phyloP scores from a whole-genome alignment of 2,888 invertebrate genomes.

The Barypeithes pellucidus region DNA sequence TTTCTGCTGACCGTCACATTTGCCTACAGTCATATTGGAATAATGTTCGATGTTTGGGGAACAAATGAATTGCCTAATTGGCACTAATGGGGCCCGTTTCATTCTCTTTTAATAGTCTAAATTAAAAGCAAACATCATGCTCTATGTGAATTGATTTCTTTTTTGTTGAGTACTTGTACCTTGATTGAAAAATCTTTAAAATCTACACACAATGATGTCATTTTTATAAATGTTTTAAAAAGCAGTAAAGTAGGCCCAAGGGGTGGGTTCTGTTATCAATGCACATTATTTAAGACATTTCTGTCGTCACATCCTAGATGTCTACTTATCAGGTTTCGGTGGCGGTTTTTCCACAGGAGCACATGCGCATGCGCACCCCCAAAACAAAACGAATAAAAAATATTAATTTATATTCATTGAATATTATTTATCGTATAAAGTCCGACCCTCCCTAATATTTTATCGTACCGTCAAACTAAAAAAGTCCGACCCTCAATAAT shows the following conservation, averaged over 20 bases:
- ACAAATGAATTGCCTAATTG: conserved; percentile 27
- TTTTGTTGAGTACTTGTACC: background rate
- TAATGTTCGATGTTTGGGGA: conserved; percentile 19
- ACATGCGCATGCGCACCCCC: too few species aligned
- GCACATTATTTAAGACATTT: too few species aligned
- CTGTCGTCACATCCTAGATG: too few species aligned
- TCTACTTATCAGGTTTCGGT: too few species aligned
- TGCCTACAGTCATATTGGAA: conserved; percentile 12
- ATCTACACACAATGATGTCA: background rate
- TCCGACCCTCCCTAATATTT: too few species aligned
- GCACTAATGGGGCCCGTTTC: conserved; percentile 15
- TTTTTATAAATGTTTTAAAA: background rate
- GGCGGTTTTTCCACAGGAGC: too few species aligned
- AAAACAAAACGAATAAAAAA: too few species aligned
- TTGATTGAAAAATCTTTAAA: background rate
- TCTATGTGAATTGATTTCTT: conserved; percentile 12
- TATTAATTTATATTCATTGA: too few species aligned
- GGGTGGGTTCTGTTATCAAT: too few species aligned
- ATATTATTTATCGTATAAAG: too few species aligned
- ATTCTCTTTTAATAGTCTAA: conserved; percentile 21
- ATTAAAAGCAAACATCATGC: conserved; percentile 21
- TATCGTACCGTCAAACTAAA: too few species aligned
- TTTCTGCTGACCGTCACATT: conserved; percentile 17
- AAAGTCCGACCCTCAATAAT: too few species aligned
- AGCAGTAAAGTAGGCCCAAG: background rate